phyloP scores from a whole-genome alignment of 2,113 vertebrate species.

The Pelmatolapia mariae region DNA sequence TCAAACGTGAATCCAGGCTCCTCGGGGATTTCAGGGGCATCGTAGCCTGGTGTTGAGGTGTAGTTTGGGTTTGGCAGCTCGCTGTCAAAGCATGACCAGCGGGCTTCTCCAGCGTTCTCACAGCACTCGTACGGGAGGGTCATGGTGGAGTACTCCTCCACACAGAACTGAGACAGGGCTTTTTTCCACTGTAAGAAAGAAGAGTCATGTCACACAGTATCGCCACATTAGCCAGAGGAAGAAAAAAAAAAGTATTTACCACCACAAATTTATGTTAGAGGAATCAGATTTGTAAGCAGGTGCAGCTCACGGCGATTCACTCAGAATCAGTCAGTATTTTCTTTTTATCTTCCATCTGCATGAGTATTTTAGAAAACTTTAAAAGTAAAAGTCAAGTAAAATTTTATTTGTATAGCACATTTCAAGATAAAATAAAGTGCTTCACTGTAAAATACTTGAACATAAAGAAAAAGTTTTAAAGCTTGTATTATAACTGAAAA shows the following conservation, averaged over 20 bases:
- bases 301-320: neutral
- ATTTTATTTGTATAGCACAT: neutral
- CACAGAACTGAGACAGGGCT: slow-evolving; percentile 55
- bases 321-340: neutral
- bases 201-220: neutral
- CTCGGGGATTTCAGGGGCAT: neutral
- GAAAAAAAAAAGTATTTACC: neutral
- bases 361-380: neutral
- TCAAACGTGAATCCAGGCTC: slow-evolving; percentile 39
- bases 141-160: slow-evolving; percentile 48
- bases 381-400: neutral
- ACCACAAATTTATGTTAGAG: neutral
- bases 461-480: neutral
- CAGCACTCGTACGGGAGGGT: slow-evolving; percentile 50
- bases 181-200: slow-evolving; percentile 56
- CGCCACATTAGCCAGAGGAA: neutral
- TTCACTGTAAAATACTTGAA: neutral
- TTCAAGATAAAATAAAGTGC: neutral
- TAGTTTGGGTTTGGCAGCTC: slow-evolving; percentile 51
- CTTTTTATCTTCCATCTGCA: neutral
- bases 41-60: slow-evolving; percentile 4
- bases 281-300: neutral
- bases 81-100: slow-evolving; percentile 53
- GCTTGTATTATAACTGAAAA: neutral
- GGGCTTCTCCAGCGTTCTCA: neutral